phyloP scores from a whole-genome alignment of 2,113 vertebrate species.

The Rhegmatorhina hoffmannsi region DNA sequence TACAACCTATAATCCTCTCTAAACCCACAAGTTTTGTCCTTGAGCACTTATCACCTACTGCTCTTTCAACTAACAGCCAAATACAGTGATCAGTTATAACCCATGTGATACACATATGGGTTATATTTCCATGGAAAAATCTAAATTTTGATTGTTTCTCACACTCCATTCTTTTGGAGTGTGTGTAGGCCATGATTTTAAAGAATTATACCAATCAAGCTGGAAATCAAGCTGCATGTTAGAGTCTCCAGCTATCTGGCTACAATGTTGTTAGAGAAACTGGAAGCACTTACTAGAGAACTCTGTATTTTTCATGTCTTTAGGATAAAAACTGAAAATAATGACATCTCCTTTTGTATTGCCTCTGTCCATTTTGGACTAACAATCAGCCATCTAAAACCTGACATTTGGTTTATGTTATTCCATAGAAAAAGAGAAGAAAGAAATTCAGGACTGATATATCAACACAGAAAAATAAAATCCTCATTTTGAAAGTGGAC shows the following conservation, averaged over 20 bases:
- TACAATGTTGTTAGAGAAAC: neutral
- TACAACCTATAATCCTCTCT: neutral
- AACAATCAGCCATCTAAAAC: neutral
- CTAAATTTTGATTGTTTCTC: neutral
- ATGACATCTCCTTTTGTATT: neutral
- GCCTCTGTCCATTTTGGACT: neutral
- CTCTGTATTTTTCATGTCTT: neutral
- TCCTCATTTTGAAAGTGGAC: neutral
- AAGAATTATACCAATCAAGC: neutral
- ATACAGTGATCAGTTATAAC: neutral
- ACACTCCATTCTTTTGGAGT: neutral
- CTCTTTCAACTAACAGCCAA: neutral
- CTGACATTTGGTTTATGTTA: neutral
- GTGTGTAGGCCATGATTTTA: neutral
- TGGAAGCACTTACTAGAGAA: neutral
- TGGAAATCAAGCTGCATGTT: neutral
- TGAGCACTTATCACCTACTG: neutral
- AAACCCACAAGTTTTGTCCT: neutral
- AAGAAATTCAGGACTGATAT: neutral
- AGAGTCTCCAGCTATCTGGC: neutral
- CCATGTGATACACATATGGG: neutral
- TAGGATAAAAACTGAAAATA: neutral
- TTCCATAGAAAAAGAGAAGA: neutral
- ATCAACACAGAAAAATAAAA: neutral
- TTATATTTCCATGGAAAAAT: neutral